Evolutionary conservation across 1,140 invertebrate genomes (phyloP).

Genomic region (Schlechtendalia chinensis): DNA sequence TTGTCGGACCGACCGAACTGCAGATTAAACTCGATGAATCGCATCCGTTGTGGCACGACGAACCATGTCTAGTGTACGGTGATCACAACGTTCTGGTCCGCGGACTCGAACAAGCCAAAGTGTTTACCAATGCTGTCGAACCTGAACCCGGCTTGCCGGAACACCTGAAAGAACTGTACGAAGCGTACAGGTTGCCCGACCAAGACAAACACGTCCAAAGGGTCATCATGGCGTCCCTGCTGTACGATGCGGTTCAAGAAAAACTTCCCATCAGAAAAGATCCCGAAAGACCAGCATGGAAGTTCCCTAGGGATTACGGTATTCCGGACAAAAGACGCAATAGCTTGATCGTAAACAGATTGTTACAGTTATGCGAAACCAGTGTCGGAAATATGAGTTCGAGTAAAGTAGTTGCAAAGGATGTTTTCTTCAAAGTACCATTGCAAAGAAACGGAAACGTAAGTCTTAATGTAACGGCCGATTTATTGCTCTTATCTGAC

Average conservation of each 20-base stretch:
- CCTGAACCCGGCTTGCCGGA: constrained; percentile 64
- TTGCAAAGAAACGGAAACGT: constrained; percentile 42
- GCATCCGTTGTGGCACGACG: constrained; percentile 67
- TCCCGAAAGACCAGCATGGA: constrained; percentile 66
- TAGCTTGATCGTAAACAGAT: constrained; percentile 66
- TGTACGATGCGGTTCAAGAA: constrained; percentile 76
- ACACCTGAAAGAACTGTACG: constrained; percentile 57
- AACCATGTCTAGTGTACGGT: constrained; percentile 62
- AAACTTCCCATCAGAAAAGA: constrained; percentile 73
- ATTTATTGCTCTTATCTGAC: constrained; percentile 67
- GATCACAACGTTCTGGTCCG: constrained; percentile 67
- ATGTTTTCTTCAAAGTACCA: constrained; percentile 51
- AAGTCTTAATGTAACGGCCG: constrained; percentile 63
- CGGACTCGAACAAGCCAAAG: constrained; percentile 67
- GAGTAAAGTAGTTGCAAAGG: constrained; percentile 42
- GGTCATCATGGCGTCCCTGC: constrained; percentile 67
- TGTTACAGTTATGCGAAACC: constrained; percentile 70
- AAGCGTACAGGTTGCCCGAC: constrained; percentile 18
- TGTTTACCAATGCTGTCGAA: constrained; percentile 70
- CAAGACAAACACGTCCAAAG: constrained; percentile 53
- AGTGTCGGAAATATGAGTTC: constrained; percentile 60
- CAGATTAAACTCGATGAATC: constrained; percentile 56
- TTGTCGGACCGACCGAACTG: constrained; percentile 7
- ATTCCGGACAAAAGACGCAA: constrained; percentile 69
- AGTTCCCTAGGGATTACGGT: constrained; percentile 70